Evolutionary conservation across 2,797 vertebrate genomes (phyloP), one percentile per base, ranked within the genome.

Genomic region (Notoglanidium macrostoma): DNA sequence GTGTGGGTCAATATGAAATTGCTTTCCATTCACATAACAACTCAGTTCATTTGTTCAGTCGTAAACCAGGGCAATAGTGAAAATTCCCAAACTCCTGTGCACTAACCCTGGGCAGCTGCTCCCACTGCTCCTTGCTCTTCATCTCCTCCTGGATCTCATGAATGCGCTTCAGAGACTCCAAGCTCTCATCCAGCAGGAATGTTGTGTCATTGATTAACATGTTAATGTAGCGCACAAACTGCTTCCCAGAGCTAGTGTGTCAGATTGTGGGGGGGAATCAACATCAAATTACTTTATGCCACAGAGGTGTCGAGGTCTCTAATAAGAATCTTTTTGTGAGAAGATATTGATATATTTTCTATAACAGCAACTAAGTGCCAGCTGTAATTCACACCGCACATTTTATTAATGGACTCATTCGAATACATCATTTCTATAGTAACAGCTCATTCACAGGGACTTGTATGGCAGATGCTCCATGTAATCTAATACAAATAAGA

Each of bases 171-270:
- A 99, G 94, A 78, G 98, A 99, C 93, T 99, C 98, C 88, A 99
- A 96, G 91, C 98, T 99, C 93, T 99, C 98, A 29, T 99, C 98
- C 89, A 99, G 95, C 94, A 99, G 92, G 94, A 99, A 99, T 73
- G 98, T 99, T 19, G 98, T 99, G 94, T 99, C 98, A 49, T 99
- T 99, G 91, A 99, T 99, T 94, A 99, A 94, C 98, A 99, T 99
- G 94, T 99, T 99, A 95, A 99, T 99, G 91, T 99, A 99, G 93
- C 98, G 98, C 86, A 99, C 98, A 94, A 99, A 99, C 95, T 99
- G 98, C 94, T 99, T 99, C 90, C 98, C 98, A 79, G 98, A 98
- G 93, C 98, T 99, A 67, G 88, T 44, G 87, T 29, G 35, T 40
- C 32, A 80, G 55, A 80, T 40, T 61, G 21, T 10, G 1, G 44